These are phyloP conservation scores for Microplitis demolitor DNA, from an alignment of 1,140 invertebrate species.

Conservation along the genomic window DNA sequence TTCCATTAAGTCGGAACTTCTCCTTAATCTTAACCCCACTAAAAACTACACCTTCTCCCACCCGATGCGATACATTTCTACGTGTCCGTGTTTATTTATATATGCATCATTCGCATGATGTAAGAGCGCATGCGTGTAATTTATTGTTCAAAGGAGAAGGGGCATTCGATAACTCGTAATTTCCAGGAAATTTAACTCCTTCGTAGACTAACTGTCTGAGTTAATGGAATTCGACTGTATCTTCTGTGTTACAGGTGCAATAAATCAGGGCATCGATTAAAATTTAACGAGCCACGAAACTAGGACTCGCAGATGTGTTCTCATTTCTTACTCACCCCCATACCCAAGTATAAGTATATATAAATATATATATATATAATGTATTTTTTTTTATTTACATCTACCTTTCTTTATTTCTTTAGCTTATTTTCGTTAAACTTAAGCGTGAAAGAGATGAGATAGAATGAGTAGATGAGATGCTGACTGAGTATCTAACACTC, in stretches of 20 bases:
- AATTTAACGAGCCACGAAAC: slow-evolving; percentile 35
- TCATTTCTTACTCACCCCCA: slow-evolving; percentile 9
- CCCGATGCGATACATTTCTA: too few species aligned
- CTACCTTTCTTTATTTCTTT: slow-evolving; percentile 2
- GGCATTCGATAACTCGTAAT: too few species aligned
- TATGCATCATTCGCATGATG: too few species aligned
- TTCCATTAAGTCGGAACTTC: too few species aligned
- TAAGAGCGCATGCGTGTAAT: too few species aligned
- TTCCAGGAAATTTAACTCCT: too few species aligned
- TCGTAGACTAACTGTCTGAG: too few species aligned
- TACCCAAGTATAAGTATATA: background rate
- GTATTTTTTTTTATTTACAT: background rate
- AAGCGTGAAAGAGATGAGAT: background rate
- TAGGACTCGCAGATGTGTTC: slow-evolving; percentile 12
- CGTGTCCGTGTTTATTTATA: too few species aligned
- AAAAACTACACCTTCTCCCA: too few species aligned
- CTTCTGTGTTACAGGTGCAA: slow-evolving; percentile 7
- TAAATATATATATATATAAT: background rate
- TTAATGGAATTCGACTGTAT: background rate
- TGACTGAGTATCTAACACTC: slow-evolving; percentile 20
- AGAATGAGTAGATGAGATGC: background rate
- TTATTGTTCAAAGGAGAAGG: too few species aligned
- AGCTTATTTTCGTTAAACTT: background rate
- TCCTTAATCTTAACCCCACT: too few species aligned
- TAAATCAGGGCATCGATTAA: slow-evolving; percentile 42